These are phyloP conservation scores for Leptothorax acervorum DNA, from an alignment of 2,888 invertebrate genomes.

Conservation along the genomic window DNA sequence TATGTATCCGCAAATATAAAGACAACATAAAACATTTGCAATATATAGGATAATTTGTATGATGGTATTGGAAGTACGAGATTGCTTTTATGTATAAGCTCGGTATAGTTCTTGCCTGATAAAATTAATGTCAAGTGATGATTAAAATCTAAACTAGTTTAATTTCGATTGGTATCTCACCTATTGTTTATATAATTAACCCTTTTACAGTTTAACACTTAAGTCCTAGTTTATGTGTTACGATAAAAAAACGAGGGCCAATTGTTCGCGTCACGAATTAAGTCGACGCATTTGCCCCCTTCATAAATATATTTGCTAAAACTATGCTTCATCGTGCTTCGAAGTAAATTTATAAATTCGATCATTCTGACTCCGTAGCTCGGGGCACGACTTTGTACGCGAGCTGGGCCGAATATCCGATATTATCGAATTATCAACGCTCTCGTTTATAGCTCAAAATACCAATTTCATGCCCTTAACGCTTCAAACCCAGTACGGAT, in stretches of 20 bases:
- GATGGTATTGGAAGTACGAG: neutral
- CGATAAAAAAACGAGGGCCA: neutral
- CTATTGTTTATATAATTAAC: neutral
- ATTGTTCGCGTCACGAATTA: neutral
- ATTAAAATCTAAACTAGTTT: neutral
- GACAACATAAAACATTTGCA: neutral
- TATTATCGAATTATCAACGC: conserved; percentile 67
- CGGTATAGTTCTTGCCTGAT: neutral
- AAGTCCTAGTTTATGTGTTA: neutral
- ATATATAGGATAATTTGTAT: neutral
- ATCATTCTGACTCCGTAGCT: conserved; percentile 40
- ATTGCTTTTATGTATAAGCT: conserved; percentile 15
- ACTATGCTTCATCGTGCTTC: conserved; percentile 12
- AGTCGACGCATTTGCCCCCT: neutral
- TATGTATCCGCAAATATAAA: neutral
- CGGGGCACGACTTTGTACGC: conserved; percentile 53
- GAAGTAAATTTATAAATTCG: conserved; percentile 50
- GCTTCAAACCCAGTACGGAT: conserved; percentile 36
- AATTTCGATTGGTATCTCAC: neutral
- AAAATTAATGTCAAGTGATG: neutral
- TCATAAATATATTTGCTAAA: conserved; percentile 56
- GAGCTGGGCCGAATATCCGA: conserved; percentile 53
- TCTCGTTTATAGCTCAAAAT: conserved; percentile 60
- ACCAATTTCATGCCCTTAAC: conserved; percentile 53
- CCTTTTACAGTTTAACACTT: neutral